Conservation (phyloP, 2,797 vertebrate species). For the Lepus oiostolus region DNA sequence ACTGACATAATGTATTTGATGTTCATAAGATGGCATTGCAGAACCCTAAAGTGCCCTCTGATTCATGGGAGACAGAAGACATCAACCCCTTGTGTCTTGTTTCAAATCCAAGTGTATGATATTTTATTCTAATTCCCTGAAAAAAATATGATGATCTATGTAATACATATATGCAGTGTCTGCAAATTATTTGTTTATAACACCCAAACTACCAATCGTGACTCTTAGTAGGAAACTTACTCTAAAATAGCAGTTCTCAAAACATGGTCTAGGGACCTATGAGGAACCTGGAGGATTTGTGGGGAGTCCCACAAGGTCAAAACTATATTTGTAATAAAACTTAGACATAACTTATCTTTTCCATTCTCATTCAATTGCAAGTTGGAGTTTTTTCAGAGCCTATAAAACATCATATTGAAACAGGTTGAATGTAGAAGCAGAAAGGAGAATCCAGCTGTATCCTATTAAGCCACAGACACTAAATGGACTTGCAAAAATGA, state of each 20-base stretch:
- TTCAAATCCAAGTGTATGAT: conserved; percentile 46
- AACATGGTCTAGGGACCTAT: not conserved
- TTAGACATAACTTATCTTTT: conserved; percentile 18
- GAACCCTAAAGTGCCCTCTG: conserved; percentile 10
- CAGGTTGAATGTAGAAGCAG: conserved; percentile 49
- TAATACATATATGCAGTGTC: not conserved
- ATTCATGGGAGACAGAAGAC: conserved; percentile 28
- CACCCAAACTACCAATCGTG: not conserved
- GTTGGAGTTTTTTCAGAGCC: conserved; percentile 56
- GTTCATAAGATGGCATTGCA: not conserved
- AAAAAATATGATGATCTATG: conserved; percentile 7
- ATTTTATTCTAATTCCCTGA: conserved; percentile 51
- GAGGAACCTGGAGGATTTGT: conserved; percentile 23
- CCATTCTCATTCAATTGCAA: conserved; percentile 48
- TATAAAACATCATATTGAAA: conserved; percentile 12
- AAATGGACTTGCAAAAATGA: conserved; percentile 33
- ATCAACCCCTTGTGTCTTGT: conserved; percentile 34
- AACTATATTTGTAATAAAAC: conserved; percentile 51
- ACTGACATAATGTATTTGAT: not conserved
- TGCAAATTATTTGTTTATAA: conserved; percentile 43
- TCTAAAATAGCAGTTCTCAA: not conserved
- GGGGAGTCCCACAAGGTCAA: conserved; percentile 41
- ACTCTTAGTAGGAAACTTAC: not conserved
- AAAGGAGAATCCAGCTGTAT: conserved; percentile 23
- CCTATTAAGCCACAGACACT: conserved; percentile 19